Evolutionary conservation across 92 coral and sea anemone genomes (phyloP), one percentile per base, ranked within the genome.

Genomic region (Scolanthus callimorphus): DNA sequence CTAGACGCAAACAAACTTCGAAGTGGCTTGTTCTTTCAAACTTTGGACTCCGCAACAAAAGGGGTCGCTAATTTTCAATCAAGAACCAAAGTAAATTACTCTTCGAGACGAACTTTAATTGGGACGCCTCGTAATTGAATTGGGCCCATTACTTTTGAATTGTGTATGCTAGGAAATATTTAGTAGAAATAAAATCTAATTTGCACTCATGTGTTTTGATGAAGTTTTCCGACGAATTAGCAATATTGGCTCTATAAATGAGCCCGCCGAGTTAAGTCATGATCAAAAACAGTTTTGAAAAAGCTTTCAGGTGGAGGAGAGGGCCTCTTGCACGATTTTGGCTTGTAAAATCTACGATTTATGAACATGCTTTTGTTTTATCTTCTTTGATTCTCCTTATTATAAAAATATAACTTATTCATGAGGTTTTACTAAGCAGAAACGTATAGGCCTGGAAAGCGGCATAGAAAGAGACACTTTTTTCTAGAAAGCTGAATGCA

Each of bases 1-100:
- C 57, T 68, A 37, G 19, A 20, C 30, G 41, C 45, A 9, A 31
- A 68, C 75, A 68, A 68, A 68, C 54, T 21, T 9, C 17, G 22
- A 9, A 4, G 17, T 9, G 22, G 52, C 17, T 19, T 34, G 8
- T 34, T 34, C 41, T 6, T 6, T 34, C 8, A 6, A 6, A 6
- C 41, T 15, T 34, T 20, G 12, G 17, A 20, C 43, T 15, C 15
- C 43, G 9, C 6, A 6, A 34, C 22, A 46, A 46, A 9, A 20
- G 17, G 11, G 4, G 52, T 46, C 52, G 52, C 52, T 19, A 4
- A 11, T 20, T 46, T 46, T 46, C 52, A 46, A 46, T 46, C 52
- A 20, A 4, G 4, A 9, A 9, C 4, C 4, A 11, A 46, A 46
- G 17, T 11, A 46, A 46, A 46, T 9, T 4, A 46, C 23, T 46